Conservation (phyloP, 1,140 invertebrate species). For the Frieseomelitta varia region DNA sequence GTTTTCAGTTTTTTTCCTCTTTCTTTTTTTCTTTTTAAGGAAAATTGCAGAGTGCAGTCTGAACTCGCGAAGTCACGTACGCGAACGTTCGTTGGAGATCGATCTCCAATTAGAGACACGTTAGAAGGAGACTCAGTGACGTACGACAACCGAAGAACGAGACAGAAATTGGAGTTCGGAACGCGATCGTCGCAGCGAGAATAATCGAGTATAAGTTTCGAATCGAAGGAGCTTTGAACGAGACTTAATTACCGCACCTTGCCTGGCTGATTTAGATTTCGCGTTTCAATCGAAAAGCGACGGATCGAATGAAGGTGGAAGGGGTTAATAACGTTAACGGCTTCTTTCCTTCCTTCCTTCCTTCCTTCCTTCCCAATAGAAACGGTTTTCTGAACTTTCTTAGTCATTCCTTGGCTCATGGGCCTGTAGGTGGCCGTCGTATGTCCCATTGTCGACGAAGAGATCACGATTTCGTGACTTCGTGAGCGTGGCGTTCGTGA, state of each 20-base stretch:
- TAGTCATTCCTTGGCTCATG: slow-evolving; percentile 15
- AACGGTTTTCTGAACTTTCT: slow-evolving; percentile 60
- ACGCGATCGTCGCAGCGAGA: neutral
- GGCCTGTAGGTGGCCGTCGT: slow-evolving; percentile 59
- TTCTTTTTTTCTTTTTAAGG: too few species aligned
- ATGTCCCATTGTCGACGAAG: slow-evolving; percentile 59
- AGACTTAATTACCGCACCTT: slow-evolving; percentile 18
- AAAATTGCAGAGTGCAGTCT: too few species aligned
- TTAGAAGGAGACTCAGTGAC: too few species aligned
- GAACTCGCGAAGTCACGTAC: too few species aligned
- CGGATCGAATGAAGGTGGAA: slow-evolving; percentile 22
- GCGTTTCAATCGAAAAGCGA: slow-evolving; percentile 9
- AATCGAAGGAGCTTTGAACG: neutral
- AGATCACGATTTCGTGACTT: slow-evolving; percentile 70
- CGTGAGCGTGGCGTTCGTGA: slow-evolving; percentile 59
- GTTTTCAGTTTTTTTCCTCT: neutral
- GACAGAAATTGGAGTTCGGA: neutral
- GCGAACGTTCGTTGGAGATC: too few species aligned
- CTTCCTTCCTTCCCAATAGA: neutral
- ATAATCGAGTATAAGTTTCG: neutral
- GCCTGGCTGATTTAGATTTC: neutral
- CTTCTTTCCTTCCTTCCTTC: neutral
- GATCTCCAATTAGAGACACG: too few species aligned
- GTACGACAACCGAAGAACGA: neutral
- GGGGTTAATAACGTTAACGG: slow-evolving; percentile 34